Percentiles rank a stretch among this genome's conserved stretches.
Evolutionary conservation across 2,888 invertebrate genomes (phyloP).

Genomic region (Protodeltote pygarga): DNA sequence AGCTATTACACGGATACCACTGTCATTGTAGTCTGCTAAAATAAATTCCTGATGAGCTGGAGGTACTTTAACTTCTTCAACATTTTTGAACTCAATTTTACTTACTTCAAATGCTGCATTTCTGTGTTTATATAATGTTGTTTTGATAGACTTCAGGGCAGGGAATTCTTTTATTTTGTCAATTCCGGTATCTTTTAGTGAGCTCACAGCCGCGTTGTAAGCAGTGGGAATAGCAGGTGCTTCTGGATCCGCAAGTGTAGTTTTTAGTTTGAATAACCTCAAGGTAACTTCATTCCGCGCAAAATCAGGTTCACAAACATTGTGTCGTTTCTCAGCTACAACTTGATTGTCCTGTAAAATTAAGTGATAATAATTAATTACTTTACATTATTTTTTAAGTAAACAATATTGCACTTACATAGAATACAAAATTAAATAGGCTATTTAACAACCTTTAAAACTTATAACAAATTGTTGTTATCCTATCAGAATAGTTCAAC

Average conservation of each 20-base stretch:
- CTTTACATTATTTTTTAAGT: constrained; percentile 16
- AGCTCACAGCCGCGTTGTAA: constrained; percentile 20
- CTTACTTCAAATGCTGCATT: constrained; percentile 21
- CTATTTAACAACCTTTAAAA: constrained; percentile 15
- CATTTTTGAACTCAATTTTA: constrained; percentile 24
- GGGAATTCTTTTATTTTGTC: constrained; percentile 24
- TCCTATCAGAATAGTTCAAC: constrained; percentile 14
- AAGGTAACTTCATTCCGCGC: constrained; percentile 19
- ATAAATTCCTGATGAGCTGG: constrained; percentile 21
- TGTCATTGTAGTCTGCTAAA: constrained; percentile 25
- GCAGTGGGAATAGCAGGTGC: constrained; percentile 24
- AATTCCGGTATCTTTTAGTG: constrained; percentile 23
- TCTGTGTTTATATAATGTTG: constrained; percentile 28
- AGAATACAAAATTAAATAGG: constrained; percentile 15
- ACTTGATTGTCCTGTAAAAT: constrained; percentile 17
- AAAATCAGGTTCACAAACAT: constrained; percentile 23
- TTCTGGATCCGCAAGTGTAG: constrained; percentile 25
- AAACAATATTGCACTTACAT: constrained; percentile 16
- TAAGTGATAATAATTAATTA: constrained; percentile 16
- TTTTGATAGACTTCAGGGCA: constrained; percentile 20
- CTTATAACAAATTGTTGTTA: constrained; percentile 15
- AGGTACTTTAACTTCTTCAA: constrained; percentile 22
- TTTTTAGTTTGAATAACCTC: constrained; percentile 19
- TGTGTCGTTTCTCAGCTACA: constrained; percentile 18
- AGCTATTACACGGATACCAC: constrained; percentile 22